phyloP scores from a whole-genome alignment of 1,140 invertebrate species.

The Drosophila teissieri region DNA sequence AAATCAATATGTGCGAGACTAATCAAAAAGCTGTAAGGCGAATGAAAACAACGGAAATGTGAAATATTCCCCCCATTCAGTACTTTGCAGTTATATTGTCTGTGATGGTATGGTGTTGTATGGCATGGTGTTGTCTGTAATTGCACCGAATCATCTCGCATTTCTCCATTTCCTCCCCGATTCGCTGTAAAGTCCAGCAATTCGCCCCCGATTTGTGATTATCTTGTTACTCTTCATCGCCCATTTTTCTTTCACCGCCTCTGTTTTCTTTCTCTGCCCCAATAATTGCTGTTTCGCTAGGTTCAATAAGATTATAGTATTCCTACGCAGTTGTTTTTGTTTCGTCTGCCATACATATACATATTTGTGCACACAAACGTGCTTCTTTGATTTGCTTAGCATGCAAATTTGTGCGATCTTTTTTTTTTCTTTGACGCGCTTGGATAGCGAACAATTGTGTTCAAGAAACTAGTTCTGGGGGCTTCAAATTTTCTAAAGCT shows the following conservation, averaged over 20 bases:
- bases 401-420: constrained; percentile 55
- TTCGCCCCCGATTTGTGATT: constrained; percentile 36
- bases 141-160: constrained; percentile 26
- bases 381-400: constrained; percentile 53
- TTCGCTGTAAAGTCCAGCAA: constrained; percentile 42
- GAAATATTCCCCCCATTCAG: neutral
- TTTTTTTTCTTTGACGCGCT: constrained; percentile 41
- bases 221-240: constrained; percentile 12
- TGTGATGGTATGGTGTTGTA: neutral
- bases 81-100: neutral
- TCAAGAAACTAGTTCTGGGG: neutral
- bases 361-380: constrained; percentile 38
- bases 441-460: constrained; percentile 31
- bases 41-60: constrained; percentile 51
- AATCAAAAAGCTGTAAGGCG: constrained; percentile 55
- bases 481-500: no score
- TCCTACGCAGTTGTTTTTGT: constrained; percentile 34
- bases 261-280: constrained; percentile 44
- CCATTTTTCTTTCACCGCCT: constrained; percentile 3
- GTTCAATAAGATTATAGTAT: constrained; percentile 45
- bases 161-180: constrained; percentile 20
- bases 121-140: constrained; percentile 2
- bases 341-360: constrained; percentile 3
- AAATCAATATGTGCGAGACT: constrained; percentile 56
- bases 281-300: constrained; percentile 45